These are phyloP conservation scores for Pecten maximus DNA, from an alignment of 2,888 invertebrate genomes.

Conservation along the genomic window DNA sequence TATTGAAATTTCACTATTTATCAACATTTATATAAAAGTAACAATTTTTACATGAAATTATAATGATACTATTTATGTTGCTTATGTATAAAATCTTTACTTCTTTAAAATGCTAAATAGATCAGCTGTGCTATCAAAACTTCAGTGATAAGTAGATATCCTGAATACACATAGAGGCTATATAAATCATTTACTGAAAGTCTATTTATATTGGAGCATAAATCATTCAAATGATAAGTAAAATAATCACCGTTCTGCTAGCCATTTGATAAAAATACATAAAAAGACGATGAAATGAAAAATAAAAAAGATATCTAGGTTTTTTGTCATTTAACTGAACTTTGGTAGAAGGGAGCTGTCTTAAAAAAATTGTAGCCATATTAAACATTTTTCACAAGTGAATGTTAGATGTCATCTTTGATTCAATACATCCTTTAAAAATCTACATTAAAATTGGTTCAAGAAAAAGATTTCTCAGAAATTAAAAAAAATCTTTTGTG, in stretches of 20 bases:
- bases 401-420: neutral
- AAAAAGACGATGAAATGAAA: constrained; percentile 8
- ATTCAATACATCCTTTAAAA: neutral
- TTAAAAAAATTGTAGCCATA: neutral
- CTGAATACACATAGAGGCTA: neutral
- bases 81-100: too few relatives aligned
- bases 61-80: too few relatives aligned
- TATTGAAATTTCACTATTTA: too few relatives aligned
- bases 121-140: neutral
- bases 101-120: too few relatives aligned
- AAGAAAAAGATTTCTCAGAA: neutral
- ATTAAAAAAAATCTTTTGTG: neutral
- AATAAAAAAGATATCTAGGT: neutral
- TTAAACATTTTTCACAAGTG: neutral
- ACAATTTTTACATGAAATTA: too few relatives aligned
- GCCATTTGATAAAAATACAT: neutral
- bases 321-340: neutral
- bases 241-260: neutral
- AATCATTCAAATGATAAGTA: neutral
- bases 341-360: neutral
- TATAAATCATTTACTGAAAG: constrained; percentile 15
- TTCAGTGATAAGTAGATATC: neutral
- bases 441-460: neutral
- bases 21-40: too few relatives aligned
- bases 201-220: neutral